Conservation (phyloP, 2,113 vertebrate species). For the Bolborhynchus lineola region DNA sequence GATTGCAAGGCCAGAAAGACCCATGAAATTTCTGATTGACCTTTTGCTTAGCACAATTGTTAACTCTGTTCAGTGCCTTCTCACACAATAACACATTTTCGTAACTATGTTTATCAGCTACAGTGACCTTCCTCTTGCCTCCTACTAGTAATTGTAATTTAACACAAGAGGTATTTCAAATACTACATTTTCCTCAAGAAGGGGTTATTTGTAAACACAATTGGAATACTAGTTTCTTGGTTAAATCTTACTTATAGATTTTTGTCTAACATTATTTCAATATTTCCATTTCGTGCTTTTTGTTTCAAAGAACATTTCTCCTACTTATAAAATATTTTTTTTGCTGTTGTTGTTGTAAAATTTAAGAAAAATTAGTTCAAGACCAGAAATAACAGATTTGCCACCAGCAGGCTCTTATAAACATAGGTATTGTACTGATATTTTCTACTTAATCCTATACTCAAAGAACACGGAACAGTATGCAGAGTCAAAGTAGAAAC, state of each 20-base stretch:
- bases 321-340: neutral
- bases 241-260: neutral
- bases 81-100: constrained; percentile 39
- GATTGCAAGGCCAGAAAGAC: neutral
- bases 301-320: neutral
- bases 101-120: constrained; percentile 50
- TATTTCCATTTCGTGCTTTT: neutral
- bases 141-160: constrained; percentile 26
- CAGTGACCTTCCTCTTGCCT: constrained; percentile 37
- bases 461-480: neutral
- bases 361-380: neutral
- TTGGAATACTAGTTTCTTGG: neutral
- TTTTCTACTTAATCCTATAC: neutral
- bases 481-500: neutral
- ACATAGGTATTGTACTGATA: neutral
- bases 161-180: constrained; percentile 8
- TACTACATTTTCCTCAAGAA: neutral
- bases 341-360: neutral
- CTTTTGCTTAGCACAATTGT: constrained; percentile 28
- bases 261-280: neutral
- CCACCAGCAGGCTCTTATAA: neutral
- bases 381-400: neutral
- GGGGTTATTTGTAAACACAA: neutral
- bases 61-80: constrained; percentile 15
- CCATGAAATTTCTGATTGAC: neutral